Evolutionary conservation across 2,797 vertebrate species (phyloP).

Genomic region (Pipistrellus nathusii): DNA sequence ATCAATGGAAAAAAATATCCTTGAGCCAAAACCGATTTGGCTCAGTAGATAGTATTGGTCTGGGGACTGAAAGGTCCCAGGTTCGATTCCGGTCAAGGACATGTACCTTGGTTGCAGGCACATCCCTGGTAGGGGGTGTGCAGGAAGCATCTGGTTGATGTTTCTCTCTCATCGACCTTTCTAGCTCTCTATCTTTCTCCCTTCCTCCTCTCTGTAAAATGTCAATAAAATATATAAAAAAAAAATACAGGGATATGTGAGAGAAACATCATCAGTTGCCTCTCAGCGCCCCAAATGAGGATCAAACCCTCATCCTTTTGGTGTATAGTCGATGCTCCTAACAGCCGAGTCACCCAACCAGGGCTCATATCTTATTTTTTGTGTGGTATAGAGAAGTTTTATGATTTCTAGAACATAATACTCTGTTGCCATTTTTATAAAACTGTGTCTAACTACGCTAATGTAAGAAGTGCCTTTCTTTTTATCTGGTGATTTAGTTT

Average conservation of each 20-base stretch:
- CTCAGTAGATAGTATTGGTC: too few relatives aligned
- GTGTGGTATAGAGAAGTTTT: neutral
- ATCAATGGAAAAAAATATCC: too few relatives aligned
- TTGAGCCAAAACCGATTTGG: too few relatives aligned
- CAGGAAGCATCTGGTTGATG: too few relatives aligned
- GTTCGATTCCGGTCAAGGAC: too few relatives aligned
- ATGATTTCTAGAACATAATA: conserved; percentile 41
- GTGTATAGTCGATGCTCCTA: neutral
- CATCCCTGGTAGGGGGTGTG: too few relatives aligned
- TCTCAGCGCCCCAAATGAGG: neutral
- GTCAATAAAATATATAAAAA: too few relatives aligned
- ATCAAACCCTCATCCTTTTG: neutral
- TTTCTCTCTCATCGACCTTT: too few relatives aligned
- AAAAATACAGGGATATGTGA: neutral
- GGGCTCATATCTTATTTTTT: conserved; percentile 5
- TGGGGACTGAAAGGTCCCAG: too few relatives aligned
- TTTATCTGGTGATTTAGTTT: conserved; percentile 50
- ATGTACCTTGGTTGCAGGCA: too few relatives aligned
- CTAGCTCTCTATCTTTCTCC: too few relatives aligned
- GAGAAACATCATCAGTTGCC: neutral
- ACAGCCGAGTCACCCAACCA: neutral
- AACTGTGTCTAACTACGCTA: conserved; percentile 29
- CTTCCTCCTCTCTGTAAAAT: too few relatives aligned
- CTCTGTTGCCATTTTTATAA: conserved; percentile 5
- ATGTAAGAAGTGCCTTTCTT: conserved; percentile 14